Evolutionary conservation across 1,140 invertebrate species (phyloP), one percentile per base, ranked within the genome.

Genomic region (Zaprionus lachaisei): DNA sequence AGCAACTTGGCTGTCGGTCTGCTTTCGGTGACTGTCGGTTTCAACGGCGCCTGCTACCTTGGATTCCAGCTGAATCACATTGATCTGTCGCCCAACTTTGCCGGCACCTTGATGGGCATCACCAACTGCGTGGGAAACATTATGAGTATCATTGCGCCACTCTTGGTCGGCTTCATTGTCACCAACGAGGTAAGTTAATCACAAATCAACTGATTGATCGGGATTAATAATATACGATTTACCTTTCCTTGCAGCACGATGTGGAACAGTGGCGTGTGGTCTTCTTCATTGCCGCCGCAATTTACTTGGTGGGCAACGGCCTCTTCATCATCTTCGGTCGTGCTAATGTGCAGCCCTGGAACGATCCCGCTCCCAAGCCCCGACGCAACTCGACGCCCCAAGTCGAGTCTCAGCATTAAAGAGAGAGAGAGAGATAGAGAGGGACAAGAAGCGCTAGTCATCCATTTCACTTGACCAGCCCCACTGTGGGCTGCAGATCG

Each of bases 81-180:
- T 68, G 96, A 97, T 92, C 94, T 97, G 74, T 95, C 96, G 7
- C 96, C 96, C 0, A 97, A 97, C 84, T 97, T 95, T 86, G 95
- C 96, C 1, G 96, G 96, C 26, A 95, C 95, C 1, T 86, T 97
- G 17, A 93, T 93, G 92, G 92, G 96, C 47, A 94, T 97, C 51
- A 96, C 96, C 56, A 97, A 97, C 92, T 96, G 96, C 55, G 94
- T 95, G 51, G 95, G 96, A 2, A 97, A 97, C 74, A 92, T 96
- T 5, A 95, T 96, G 74, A 96, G 95, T 28, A 96, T 97, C 63
- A 92, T 96, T 51, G 96, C 95, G n/a, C 97, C 96, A 1, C 92
- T 95, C 2, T 92, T 95, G 1, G 95, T 95, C 11, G 95, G 95
- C 4, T 91, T 94, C 31, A 94, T 97, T 38, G 94, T 97, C 2